Percentiles rank a stretch among this genome's conserved stretches.
phyloP scores from a whole-genome alignment of 2,113 vertebrate species.

The Datnioides undecimradiatus region DNA sequence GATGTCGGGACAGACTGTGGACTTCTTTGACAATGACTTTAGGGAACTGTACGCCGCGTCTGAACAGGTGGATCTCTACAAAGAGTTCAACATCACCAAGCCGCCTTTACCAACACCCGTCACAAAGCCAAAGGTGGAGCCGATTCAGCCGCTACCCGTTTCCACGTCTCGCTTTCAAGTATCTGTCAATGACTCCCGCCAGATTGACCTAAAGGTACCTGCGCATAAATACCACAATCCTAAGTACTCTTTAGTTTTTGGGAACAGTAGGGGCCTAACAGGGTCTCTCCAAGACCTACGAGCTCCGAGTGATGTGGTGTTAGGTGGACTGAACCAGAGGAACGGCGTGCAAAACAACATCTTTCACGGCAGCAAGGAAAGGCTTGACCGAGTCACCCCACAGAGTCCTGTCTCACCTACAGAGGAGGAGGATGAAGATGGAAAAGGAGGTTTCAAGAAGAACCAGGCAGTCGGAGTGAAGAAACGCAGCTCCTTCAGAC shows the following conservation, averaged over 20 bases:
- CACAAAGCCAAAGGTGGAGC: slow-evolving; percentile 67
- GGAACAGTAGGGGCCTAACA: slow-evolving; percentile 75
- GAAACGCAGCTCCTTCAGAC: slow-evolving; percentile 80
- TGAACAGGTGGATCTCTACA: slow-evolving; percentile 89
- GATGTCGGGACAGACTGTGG: slow-evolving; percentile 91
- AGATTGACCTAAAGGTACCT: slow-evolving; percentile 83
- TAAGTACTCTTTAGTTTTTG: slow-evolving; percentile 92
- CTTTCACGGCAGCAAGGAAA: slow-evolving; percentile 21
- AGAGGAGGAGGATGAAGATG: slow-evolving; percentile 52
- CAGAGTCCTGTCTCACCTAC: slow-evolving; percentile 15
- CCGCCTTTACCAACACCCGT: slow-evolving; percentile 69
- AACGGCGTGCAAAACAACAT: slow-evolving; percentile 55
- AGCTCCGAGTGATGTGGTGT: slow-evolving; percentile 29
- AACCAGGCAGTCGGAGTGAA: slow-evolving; percentile 28
- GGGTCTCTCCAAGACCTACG: slow-evolving; percentile 82
- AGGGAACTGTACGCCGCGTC: slow-evolving; percentile 95
- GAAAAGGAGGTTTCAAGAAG: slow-evolving; percentile 57
- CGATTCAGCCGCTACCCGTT: slow-evolving; percentile 58
- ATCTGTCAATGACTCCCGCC: slow-evolving; percentile 66
- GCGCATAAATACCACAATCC: slow-evolving; percentile 96
- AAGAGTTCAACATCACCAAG: slow-evolving; percentile 85
- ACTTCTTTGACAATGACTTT: slow-evolving; percentile 93
- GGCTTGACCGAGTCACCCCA: not conserved
- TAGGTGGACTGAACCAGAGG: not conserved
- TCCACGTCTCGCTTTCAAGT: slow-evolving; percentile 82